Evolutionary conservation across 2,888 invertebrate genomes (phyloP), one percentile per base, ranked within the genome.

Genomic region (Lycia hirtaria): DNA sequence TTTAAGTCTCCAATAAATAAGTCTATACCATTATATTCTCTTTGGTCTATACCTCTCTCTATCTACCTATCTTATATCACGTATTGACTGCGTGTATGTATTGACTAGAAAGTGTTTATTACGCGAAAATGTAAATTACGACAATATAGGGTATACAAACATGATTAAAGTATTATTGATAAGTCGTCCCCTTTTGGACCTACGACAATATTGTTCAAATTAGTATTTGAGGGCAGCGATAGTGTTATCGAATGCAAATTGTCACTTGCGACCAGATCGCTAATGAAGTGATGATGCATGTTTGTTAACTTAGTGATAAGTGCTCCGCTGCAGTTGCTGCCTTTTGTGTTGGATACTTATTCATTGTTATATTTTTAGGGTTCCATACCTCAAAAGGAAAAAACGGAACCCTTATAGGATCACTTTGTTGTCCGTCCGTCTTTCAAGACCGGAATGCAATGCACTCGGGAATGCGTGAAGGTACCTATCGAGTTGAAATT

Each of bases 231-330:
- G 72, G 72, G 52, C 72, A 75, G 60, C 67, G 88, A 89, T 88
- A 87, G 68, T 60, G 65, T 69, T 88, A 90, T 90, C 88, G 43
- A 37, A 88, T 83, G 88, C 87, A 89, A 90, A 89, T 89, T 88
- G 82, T 78, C 79, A 75, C 78, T 76, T 76, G 78, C 79, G 74
- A 76, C 76, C 81, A 83, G 85, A 86, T 88, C 79, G 88, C 84
- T 87, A 87, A 85, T 84, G 60, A 61, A 68, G 58, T 87, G 87
- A 85, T 84, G 60, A 61, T 68, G 58, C 70, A 62, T 67, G 64
- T 71, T 65, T 64, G 62, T 65, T 72, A 71, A 72, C 56, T 10
- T 17, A 70, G 44, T 49, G 74, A 80, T 77, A 77, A 75, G 19
- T 15, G 33, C 28, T 20, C 9, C 61, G 35, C 50, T 2, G 45